phyloP scores from a whole-genome alignment of 2,888 invertebrate genomes.

The Coleophora deauratella region DNA sequence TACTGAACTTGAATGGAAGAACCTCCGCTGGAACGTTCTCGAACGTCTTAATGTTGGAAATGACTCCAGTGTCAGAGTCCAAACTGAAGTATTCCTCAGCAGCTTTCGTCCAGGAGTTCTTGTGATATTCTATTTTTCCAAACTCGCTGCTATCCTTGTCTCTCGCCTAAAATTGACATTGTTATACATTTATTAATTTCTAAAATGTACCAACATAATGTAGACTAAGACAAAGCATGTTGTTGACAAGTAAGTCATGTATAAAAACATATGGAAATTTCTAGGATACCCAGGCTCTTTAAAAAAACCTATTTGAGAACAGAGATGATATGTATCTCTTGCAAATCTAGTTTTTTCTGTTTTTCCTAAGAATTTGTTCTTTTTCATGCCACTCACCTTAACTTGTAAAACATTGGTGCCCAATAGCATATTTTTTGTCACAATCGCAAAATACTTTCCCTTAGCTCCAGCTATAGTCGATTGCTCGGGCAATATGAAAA shows the following conservation, averaged over 20 bases:
- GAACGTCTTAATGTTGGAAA: slow-evolving; percentile 83
- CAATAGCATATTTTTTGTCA: slow-evolving; percentile 82
- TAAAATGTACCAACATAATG: neutral
- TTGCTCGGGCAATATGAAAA: slow-evolving; percentile 82
- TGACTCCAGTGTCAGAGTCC: slow-evolving; percentile 82
- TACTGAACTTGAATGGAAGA: slow-evolving; percentile 83
- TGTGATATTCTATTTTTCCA: slow-evolving; percentile 83
- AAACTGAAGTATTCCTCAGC: slow-evolving; percentile 81
- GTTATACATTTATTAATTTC: neutral
- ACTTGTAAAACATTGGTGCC: slow-evolving; percentile 86
- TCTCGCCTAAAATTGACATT: slow-evolving; percentile 73
- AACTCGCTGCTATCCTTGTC: slow-evolving; percentile 90
- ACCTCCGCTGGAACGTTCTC: slow-evolving; percentile 76
- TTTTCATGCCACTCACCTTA: slow-evolving; percentile 73
- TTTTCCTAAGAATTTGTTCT: too few species aligned
- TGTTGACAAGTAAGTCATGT: too few species aligned
- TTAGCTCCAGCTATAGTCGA: slow-evolving; percentile 70
- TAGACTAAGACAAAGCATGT: too few species aligned
- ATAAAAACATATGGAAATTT: too few species aligned
- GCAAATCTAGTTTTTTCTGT: too few species aligned
- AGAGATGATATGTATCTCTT: too few species aligned
- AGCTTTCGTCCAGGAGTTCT: slow-evolving; percentile 61
- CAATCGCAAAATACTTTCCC: slow-evolving; percentile 86
- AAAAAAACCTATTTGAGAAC: too few species aligned
- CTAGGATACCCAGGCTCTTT: too few species aligned